phyloP scores from a whole-genome alignment of 2,797 vertebrate genomes.

The Geotrypetes seraphini region DNA sequence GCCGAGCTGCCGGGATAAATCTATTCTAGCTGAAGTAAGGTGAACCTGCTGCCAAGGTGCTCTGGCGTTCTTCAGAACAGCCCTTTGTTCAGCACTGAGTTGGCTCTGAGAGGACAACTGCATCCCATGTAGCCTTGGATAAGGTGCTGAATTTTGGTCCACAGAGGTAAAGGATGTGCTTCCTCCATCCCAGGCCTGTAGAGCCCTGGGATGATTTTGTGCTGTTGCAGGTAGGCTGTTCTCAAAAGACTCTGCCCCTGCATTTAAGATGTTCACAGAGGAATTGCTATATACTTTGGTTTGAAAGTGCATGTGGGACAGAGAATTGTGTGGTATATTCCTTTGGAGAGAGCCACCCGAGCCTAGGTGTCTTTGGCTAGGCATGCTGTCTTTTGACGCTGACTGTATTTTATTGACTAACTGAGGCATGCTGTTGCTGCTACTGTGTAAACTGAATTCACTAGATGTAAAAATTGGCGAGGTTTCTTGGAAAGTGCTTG shows the following conservation, averaged over 20 bases:
- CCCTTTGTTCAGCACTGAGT: slow-evolving; percentile 62
- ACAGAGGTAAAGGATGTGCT: slow-evolving; percentile 61
- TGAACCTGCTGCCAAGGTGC: slow-evolving; percentile 78
- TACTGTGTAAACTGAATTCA: slow-evolving; percentile 53
- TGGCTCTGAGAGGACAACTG: slow-evolving; percentile 71
- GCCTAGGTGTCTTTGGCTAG: slow-evolving; percentile 59
- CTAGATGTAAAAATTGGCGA: slow-evolving; percentile 60
- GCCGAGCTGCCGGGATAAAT: slow-evolving; percentile 65
- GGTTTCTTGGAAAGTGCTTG: slow-evolving; percentile 65
- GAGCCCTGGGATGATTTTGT: slow-evolving; percentile 49
- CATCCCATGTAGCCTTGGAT: slow-evolving; percentile 53
- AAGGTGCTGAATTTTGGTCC: slow-evolving; percentile 65
- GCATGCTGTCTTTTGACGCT: slow-evolving; percentile 50
- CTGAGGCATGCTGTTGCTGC: slow-evolving; percentile 53
- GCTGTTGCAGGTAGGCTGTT: slow-evolving; percentile 45
- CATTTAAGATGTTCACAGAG: slow-evolving; percentile 37
- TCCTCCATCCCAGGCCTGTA: slow-evolving; percentile 73
- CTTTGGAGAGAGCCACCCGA: slow-evolving; percentile 68
- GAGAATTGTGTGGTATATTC: slow-evolving; percentile 61
- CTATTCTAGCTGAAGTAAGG: slow-evolving; percentile 51
- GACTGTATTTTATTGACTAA: slow-evolving; percentile 60
- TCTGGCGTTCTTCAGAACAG: slow-evolving; percentile 59
- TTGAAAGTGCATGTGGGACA: slow-evolving; percentile 76
- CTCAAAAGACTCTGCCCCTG: slow-evolving; percentile 64
- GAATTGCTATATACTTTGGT: slow-evolving; percentile 65